A percentile compares a stretch with the other conserved stretches of the same genome.
Evolutionary conservation across 2,888 invertebrate genomes (phyloP).

Genomic region (Cephus sareptanus): DNA sequence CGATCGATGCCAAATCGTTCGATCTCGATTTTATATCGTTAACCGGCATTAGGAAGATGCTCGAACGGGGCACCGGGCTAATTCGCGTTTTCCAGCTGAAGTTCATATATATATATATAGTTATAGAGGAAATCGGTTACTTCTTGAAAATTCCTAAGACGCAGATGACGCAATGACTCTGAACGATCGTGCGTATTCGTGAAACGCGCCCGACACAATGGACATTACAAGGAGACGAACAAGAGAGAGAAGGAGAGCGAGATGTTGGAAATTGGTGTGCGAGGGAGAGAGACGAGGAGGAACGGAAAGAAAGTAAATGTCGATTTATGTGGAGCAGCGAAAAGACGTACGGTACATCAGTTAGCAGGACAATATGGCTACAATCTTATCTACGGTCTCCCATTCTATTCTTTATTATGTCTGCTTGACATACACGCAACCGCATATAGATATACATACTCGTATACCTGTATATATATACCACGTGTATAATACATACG

Average conservation of each 20-base stretch:
- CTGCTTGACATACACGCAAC: background rate
- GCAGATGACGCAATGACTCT: background rate
- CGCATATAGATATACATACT: background rate
- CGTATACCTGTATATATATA: background rate
- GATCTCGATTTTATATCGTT: no score
- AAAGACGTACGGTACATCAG: conserved; percentile 1
- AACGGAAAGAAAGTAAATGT: background rate
- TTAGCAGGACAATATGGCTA: conserved; percentile 10
- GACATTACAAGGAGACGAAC: background rate
- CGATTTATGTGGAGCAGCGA: conserved; percentile 6
- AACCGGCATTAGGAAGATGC: background rate
- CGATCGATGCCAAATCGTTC: no score
- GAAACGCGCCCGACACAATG: background rate
- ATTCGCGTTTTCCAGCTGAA: background rate
- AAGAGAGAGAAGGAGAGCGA: conserved; percentile 12
- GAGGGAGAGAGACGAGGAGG: background rate
- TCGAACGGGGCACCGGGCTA: background rate
- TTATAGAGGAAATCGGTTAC: background rate
- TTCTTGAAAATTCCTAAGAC: background rate
- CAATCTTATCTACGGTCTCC: conserved; percentile 21
- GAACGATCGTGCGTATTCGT: background rate
- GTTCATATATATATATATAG: background rate
- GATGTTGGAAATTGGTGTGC: background rate
- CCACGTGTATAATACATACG: background rate
- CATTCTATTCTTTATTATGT: conserved; percentile 3